Percentiles rank a stretch among this genome's conserved stretches.
Evolutionary conservation across 64 coral and sea anemone genomes (phyloP).

Genomic region (Catalaphyllia jardinei): DNA sequence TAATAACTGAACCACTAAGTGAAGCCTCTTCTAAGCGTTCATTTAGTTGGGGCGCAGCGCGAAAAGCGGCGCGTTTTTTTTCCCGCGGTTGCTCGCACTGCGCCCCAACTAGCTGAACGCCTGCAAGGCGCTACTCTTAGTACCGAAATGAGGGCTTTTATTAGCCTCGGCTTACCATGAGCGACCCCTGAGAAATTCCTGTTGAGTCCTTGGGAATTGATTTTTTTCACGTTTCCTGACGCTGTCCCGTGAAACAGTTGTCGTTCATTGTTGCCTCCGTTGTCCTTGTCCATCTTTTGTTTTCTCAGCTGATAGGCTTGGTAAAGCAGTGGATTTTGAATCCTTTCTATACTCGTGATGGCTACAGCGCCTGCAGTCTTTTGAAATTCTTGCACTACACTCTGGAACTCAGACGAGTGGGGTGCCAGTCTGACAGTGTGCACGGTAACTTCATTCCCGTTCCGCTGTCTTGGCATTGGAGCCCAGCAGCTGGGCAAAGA

Average conservation of each 20-base stretch:
- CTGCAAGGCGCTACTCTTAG: too few species aligned
- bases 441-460: constrained; percentile 9
- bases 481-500: constrained; percentile 11
- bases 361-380: not conserved
- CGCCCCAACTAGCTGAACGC: too few species aligned
- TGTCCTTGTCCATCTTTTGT: constrained; percentile 49
- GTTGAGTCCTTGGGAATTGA: constrained; percentile 50
- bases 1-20: too few species aligned
- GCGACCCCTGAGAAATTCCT: constrained; percentile 16
- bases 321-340: constrained; percentile 60
- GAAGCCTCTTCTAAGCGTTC: too few species aligned
- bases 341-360: constrained; percentile 12
- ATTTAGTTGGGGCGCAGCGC: too few species aligned
- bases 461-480: not conserved
- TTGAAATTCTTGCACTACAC: not conserved
- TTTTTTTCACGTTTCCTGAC: not conserved
- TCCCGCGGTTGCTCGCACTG: too few species aligned
- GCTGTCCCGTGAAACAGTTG: constrained; percentile 50
- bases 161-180: constrained; percentile 1
- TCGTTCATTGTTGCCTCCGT: constrained; percentile 13
- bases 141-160: too few species aligned
- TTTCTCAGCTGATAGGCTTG: constrained; percentile 25
- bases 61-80: too few species aligned
- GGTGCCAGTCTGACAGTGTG: not conserved
- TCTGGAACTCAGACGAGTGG: constrained; percentile 7